Evolutionary conservation across 2,113 vertebrate genomes (phyloP), one percentile per base, ranked within the genome.

Genomic region (Haemorhous mexicanus): DNA sequence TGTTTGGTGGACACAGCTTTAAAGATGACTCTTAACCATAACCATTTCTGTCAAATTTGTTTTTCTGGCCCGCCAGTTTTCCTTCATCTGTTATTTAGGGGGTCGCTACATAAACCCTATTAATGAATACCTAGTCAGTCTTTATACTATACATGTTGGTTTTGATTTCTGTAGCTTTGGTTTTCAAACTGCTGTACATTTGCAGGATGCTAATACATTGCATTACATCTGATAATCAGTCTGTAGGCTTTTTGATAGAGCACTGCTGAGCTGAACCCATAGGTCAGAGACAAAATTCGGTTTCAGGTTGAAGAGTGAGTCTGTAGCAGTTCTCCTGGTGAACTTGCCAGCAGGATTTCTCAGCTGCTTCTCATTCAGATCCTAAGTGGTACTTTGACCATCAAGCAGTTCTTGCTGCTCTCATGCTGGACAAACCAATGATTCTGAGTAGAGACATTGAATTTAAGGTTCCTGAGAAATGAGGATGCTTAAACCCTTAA

Each of bases 311-410:
- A 85, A 74, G 56, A 58, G 26, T 7, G 12, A 62, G 4, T 33
- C 32, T 23, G n/a, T 47, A 33, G 68, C 39, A n/a, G 50, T 63
- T 43, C 49, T 59, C 20, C 20, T 37, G 24, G 41, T 26, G 33
- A 69, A 17, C 8, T 30, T 41, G 41, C 52, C n/a, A 56, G 46
- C 41, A 62, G 20, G 10, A 62, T 47, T 70, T 39, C 62, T 75
- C 32, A 35, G 41, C 58, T 79, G 9, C 41, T 79, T 52, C 41
- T 79, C 0, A 0, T 83, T 77, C 55, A 35, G 11, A 26, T 70
- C 74, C 32, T 20, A 21, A 85, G 46, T 1, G 0, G 8, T 30
- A 10, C 16, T 41, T 2, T 2, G 5, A 21, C 35, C 20, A 32
- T 20, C 58, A 19, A 62, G 24, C 16, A 26, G 33, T 61, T 82